Evolutionary conservation across 2,888 invertebrate genomes (phyloP).

Genomic region (Myopa tessellatipennis): DNA sequence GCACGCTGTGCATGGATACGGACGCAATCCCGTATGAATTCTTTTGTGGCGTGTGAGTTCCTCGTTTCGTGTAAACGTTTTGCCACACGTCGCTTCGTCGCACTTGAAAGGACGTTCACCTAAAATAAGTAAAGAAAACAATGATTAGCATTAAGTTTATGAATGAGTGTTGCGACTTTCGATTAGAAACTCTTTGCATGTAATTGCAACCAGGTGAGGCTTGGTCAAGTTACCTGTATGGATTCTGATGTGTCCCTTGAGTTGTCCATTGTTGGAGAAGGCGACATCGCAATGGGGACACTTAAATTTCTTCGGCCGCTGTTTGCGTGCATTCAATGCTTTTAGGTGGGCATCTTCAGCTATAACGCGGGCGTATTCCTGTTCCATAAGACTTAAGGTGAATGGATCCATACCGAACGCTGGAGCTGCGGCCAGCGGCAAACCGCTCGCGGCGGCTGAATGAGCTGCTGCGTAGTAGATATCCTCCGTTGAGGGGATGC

Average conservation of each 20-base stretch:
- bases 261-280: constrained; percentile 93
- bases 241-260: constrained; percentile 91
- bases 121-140: constrained; percentile 59
- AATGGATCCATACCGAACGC: constrained; percentile 63
- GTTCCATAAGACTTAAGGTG: constrained; percentile 72
- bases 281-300: constrained; percentile 91
- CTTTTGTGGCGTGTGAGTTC: constrained; percentile 91
- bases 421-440: constrained; percentile 47
- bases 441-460: constrained; percentile 42
- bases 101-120: constrained; percentile 90
- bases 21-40: constrained; percentile 87
- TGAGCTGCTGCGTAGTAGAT: constrained; percentile 48
- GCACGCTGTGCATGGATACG: constrained; percentile 88
- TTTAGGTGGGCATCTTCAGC: constrained; percentile 79
- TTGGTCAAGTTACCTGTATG: constrained; percentile 77
- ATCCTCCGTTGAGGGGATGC: constrained; percentile 45
- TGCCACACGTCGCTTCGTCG: constrained; percentile 85
- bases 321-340: constrained; percentile 76
- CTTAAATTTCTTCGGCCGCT: constrained; percentile 90
- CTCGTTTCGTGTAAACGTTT: constrained; percentile 91
- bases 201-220: background rate
- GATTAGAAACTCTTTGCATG: too few relatives aligned
- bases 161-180: too few relatives aligned
- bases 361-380: constrained; percentile 77
- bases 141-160: background rate